phyloP scores from a whole-genome alignment of 2,797 vertebrate genomes.

The Threskiornis aethiopicus region DNA sequence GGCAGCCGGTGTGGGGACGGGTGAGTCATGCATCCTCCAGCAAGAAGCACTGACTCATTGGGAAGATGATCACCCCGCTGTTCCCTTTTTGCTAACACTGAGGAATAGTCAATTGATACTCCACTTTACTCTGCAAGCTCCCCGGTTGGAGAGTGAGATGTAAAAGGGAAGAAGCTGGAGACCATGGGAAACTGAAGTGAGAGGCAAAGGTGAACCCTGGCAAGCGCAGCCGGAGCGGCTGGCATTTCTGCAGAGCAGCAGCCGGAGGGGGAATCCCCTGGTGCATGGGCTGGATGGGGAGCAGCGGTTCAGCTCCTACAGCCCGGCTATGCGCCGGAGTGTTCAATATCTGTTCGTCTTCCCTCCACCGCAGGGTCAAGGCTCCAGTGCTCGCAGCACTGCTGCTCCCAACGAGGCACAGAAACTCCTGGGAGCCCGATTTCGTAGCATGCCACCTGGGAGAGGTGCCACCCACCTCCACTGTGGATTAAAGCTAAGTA shows the following conservation, averaged over 20 bases:
- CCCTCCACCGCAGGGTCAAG: not conserved
- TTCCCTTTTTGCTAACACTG: constrained; percentile 32
- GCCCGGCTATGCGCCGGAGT: not conserved
- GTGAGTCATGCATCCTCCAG: constrained; percentile 55
- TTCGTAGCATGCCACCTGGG: not conserved
- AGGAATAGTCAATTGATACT: not conserved
- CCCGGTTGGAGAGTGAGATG: not conserved
- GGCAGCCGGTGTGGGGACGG: constrained; percentile 18
- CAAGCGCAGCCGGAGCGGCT: not conserved
- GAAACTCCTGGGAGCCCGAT: not conserved
- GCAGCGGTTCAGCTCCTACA: not conserved
- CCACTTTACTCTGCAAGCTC: not conserved
- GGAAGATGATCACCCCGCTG: constrained; percentile 13
- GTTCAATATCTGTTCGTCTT: accelerated
- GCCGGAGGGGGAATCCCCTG: not conserved
- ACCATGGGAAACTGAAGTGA: not conserved
- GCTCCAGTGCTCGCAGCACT: not conserved
- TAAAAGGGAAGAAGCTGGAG: not conserved
- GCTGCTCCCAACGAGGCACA: not conserved
- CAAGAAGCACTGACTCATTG: constrained; percentile 54
- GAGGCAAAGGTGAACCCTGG: not conserved
- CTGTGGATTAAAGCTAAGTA: not conserved
- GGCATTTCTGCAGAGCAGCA: not conserved
- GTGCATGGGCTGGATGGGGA: not conserved
- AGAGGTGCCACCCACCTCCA: not conserved